Evolutionary conservation across 2,797 vertebrate genomes (phyloP).

Genomic region (Oreortyx pictus): DNA sequence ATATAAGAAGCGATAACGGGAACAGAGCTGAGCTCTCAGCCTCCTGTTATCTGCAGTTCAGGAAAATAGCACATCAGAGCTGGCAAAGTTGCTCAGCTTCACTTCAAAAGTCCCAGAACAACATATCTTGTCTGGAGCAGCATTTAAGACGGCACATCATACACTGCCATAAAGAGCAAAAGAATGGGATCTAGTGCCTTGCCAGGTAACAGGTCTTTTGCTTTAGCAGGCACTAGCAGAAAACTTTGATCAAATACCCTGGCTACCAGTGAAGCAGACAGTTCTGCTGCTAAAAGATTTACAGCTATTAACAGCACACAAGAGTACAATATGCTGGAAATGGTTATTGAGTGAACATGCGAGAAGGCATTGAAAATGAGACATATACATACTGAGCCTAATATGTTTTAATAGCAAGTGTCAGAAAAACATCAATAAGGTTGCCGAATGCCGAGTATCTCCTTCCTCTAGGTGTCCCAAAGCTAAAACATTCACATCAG

Average conservation of each 20-base stretch:
- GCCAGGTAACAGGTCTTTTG: background rate
- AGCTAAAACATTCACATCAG: background rate
- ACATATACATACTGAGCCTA: background rate
- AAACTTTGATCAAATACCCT: slow-evolving; percentile 3
- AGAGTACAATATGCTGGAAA: background rate
- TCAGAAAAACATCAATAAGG: slow-evolving; percentile 45
- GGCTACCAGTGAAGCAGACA: slow-evolving; percentile 12
- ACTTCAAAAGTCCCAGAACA: background rate
- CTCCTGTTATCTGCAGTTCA: background rate
- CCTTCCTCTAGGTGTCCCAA: background rate
- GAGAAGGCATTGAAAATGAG: slow-evolving; percentile 10
- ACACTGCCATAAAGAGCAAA: background rate
- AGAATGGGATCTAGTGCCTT: background rate
- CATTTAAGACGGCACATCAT: background rate
- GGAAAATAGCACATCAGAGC: background rate
- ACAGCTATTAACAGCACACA: slow-evolving; percentile 28
- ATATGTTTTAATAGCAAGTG: slow-evolving; percentile 22
- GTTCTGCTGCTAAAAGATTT: slow-evolving; percentile 50
- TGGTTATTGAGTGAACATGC: background rate
- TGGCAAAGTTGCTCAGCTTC: background rate
- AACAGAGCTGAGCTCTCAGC: background rate
- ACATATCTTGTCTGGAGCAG: background rate
- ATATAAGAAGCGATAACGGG: background rate
- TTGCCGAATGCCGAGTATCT: background rate
- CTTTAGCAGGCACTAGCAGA: background rate